A percentile compares a stretch with the other conserved stretches of the same genome.
These are phyloP conservation scores for Heterocephalus glaber DNA, from an alignment of 2,113 vertebrate genomes.

Conservation along the genomic window DNA sequence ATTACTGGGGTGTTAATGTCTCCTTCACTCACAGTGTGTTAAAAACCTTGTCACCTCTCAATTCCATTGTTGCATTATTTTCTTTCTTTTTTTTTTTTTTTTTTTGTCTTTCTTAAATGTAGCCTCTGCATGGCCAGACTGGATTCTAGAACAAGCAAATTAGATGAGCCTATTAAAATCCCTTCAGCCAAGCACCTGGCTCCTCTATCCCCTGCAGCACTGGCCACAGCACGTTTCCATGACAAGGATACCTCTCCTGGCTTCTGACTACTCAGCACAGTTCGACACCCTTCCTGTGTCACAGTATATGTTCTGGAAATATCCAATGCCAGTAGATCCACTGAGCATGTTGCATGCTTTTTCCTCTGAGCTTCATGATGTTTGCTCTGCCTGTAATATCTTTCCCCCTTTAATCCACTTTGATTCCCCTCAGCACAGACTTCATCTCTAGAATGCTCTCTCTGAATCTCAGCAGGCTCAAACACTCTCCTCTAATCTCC, in stretches of 20 bases:
- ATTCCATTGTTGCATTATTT: background rate
- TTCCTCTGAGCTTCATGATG: background rate
- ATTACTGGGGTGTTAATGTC: background rate
- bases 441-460: background rate
- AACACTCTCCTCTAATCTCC: background rate
- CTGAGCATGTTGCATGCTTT: fast-evolving
- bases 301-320: background rate
- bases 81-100: background rate
- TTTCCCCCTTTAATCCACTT: background rate
- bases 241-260: background rate
- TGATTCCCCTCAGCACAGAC: background rate
- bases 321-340: fast-evolving
- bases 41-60: background rate
- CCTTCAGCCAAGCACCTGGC: background rate
- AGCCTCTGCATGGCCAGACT: background rate
- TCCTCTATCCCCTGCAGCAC: background rate
- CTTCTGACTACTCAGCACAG: background rate
- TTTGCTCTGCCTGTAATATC: background rate
- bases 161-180: background rate
- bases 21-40: background rate
- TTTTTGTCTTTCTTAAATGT: background rate
- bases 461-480: background rate
- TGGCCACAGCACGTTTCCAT: background rate
- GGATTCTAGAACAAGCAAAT: background rate
- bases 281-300: fast-evolving